Evolutionary conservation across 2,888 invertebrate genomes (phyloP).

Genomic region (Hyposoter dolosus): DNA sequence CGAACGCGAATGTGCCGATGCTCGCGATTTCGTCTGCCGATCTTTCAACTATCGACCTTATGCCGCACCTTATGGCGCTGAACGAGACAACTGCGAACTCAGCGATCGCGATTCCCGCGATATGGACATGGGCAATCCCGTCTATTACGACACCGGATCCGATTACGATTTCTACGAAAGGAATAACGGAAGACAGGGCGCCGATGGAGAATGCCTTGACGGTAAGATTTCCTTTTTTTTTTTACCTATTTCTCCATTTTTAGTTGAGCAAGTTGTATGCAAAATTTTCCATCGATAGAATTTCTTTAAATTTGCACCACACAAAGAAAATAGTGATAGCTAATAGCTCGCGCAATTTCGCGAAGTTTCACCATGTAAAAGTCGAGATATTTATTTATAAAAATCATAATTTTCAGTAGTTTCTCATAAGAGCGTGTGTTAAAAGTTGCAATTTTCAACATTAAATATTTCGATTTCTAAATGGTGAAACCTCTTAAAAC

Average conservation of each 20-base stretch:
- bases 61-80: constrained; percentile 87
- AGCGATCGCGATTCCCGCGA: constrained; percentile 95
- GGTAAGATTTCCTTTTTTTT: constrained; percentile 87
- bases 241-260: neutral
- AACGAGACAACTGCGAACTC: constrained; percentile 94
- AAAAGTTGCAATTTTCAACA: no score
- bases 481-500: no score
- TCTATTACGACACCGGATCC: constrained; percentile 93
- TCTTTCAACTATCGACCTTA: constrained; percentile 94
- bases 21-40: constrained; percentile 93
- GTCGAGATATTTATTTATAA: no score
- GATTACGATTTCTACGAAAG: constrained; percentile 95
- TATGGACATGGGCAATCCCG: constrained; percentile 93
- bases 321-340: no score
- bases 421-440: no score
- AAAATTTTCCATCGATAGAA: no score
- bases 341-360: no score
- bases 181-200: constrained; percentile 89
- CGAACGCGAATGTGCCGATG: constrained; percentile 93
- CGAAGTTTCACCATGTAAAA: no score
- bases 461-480: no score
- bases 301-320: no score
- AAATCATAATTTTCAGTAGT: no score
- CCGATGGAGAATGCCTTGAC: constrained; percentile 92
- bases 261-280: no score